Evolutionary conservation across 2,888 invertebrate species (phyloP).

Genomic region (Eulithis prunata): DNA sequence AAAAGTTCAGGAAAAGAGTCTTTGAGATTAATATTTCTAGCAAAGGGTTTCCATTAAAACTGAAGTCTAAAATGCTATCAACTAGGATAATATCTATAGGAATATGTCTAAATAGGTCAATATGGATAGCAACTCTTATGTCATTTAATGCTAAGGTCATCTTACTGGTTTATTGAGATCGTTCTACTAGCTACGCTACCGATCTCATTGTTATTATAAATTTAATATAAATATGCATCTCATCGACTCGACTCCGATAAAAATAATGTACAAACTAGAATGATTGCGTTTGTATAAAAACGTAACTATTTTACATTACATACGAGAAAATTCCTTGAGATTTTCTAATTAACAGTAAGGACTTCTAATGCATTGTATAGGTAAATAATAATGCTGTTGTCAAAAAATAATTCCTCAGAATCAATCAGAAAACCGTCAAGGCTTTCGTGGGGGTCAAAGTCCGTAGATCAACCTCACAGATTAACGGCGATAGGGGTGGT

Average conservation of each 20-base stretch:
- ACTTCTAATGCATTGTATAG: conserved; percentile 12
- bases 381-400: neutral
- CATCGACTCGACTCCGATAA: conserved; percentile 61
- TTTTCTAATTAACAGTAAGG: conserved; percentile 47
- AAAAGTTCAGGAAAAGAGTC: conserved; percentile 57
- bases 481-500: conserved; percentile 81
- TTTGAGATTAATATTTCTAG: conserved; percentile 55
- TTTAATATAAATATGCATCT: conserved; percentile 44
- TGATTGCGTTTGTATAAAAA: conserved; percentile 76
- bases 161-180: conserved; percentile 34
- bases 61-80: conserved; percentile 32
- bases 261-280: conserved; percentile 76
- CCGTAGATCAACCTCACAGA: conserved; percentile 47
- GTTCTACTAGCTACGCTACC: conserved; percentile 27
- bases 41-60: conserved; percentile 34
- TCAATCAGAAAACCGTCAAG: conserved; percentile 36
- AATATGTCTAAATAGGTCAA: conserved; percentile 31
- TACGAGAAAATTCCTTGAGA: conserved; percentile 56
- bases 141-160: conserved; percentile 32
- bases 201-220: conserved; percentile 30
- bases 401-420: conserved; percentile 4
- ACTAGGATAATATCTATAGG: conserved; percentile 30
- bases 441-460: conserved; percentile 23
- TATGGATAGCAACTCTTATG: conserved; percentile 26
- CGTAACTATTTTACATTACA: conserved; percentile 71